phyloP scores from a whole-genome alignment of 1,140 invertebrate species.

The Drosophila setifemur region DNA sequence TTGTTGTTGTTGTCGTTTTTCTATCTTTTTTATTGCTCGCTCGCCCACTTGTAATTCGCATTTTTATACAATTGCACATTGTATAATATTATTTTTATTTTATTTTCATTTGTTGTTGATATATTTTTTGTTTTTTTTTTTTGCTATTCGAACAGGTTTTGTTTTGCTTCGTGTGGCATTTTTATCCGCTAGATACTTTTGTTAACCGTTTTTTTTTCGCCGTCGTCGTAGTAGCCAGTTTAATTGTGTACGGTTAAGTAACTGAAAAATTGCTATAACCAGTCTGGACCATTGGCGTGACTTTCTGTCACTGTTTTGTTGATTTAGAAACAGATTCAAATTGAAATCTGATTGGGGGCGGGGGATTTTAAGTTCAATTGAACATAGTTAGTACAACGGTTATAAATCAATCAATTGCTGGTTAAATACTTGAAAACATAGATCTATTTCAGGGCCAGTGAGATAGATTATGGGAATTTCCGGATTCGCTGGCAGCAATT shows the following conservation, averaged over 20 bases:
- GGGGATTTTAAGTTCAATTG: conserved; percentile 1
- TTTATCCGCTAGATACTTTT: conserved; percentile 55
- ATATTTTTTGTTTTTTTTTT: conserved; percentile 1
- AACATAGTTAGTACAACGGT: conserved; percentile 36
- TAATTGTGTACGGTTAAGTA: conserved; percentile 21
- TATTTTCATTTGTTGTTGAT: conserved; percentile 33
- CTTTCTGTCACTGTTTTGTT: conserved; percentile 36
- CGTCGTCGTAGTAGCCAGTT: background rate
- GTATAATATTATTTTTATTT: conserved; percentile 58
- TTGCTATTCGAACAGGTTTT: conserved; percentile 32
- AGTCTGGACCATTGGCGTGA: conserved; percentile 32
- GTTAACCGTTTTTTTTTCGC: conserved; percentile 52
- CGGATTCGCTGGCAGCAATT: background rate
- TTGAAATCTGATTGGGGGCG: conserved; percentile 2
- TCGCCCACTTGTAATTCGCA: conserved; percentile 75
- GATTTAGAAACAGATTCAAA: conserved; percentile 17
- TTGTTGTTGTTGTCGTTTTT: conserved; percentile 36
- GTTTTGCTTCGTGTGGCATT: conserved; percentile 20
- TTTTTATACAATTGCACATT: conserved; percentile 68
- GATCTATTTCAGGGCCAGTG: conserved; percentile 11
- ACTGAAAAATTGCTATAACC: conserved; percentile 31
- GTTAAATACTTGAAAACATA: conserved; percentile 9
- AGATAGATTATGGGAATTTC: background rate
- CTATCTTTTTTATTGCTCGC: conserved; percentile 36
- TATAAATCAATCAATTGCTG: conserved; percentile 40